Conservation (phyloP, 2,888 invertebrate species). For the Phortica magna region DNA sequence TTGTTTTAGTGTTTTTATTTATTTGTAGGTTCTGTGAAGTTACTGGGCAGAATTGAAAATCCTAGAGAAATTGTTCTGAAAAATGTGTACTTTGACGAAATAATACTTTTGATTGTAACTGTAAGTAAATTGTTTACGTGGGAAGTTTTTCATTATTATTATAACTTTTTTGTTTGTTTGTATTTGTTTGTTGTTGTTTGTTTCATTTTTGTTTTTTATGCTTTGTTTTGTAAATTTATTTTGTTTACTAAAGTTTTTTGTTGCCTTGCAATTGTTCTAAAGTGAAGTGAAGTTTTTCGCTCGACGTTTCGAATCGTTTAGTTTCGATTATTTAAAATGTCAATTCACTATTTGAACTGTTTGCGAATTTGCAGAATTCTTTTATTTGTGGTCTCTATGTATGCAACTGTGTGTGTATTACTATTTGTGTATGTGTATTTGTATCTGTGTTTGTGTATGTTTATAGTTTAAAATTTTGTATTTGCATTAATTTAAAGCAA, state of each 20-base stretch:
- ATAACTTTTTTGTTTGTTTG: background rate
- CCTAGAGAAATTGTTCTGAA: background rate
- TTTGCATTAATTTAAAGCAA: constrained; percentile 61
- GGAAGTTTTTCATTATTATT: constrained; percentile 45
- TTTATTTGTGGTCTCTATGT: constrained; percentile 26
- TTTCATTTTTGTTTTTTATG: constrained; percentile 10
- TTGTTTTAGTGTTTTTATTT: constrained; percentile 29
- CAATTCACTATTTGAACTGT: background rate
- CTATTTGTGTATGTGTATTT: constrained; percentile 36
- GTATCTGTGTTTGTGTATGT: constrained; percentile 38
- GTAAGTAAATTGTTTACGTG: constrained; percentile 63
- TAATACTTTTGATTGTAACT: constrained; percentile 53
- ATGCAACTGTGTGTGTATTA: background rate
- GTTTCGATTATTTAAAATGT: constrained; percentile 21
- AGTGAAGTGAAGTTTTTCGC: background rate
- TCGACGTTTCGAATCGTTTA: constrained; percentile 36
- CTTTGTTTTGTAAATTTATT: constrained; percentile 24
- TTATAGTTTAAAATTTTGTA: constrained; percentile 46
- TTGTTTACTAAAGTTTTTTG: background rate
- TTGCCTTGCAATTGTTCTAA: background rate
- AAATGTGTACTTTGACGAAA: constrained; percentile 41
- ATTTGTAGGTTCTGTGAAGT: constrained; percentile 5
- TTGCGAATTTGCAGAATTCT: constrained; percentile 26
- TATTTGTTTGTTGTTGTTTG: constrained; percentile 31
- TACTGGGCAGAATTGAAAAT: background rate